Base-by-base conservation (phyloP, 2,113 vertebrate species). In the Argyrosomus japonicus region DNA sequence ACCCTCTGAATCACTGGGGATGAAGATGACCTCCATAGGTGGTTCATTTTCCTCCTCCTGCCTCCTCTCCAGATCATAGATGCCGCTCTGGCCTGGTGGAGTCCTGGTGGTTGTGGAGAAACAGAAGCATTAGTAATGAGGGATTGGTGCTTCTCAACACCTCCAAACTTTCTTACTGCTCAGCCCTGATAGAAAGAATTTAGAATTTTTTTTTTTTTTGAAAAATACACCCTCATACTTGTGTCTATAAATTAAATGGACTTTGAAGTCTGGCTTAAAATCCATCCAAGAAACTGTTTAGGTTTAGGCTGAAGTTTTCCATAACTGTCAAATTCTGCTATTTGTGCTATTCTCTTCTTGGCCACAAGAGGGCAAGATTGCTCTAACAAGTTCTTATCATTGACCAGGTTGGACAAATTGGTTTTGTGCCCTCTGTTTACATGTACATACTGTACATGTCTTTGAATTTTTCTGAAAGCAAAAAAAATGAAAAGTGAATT, bases 1-100 rank as follows among this genome's bases (percentile, higher is more conserved):
- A 95, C 94, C 95, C 0, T 94, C 94, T 68, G 92, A 76, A 68
- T 86, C 67, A 11, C 13, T 67, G 50, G 85, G 84, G 75, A 94
- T 63, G 79, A 88, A 0, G 48, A 92, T 68, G 62, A 63, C 29
- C 29, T 88, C 68, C 18, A 76, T 1, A 0, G 58, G 63, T 10
- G 51, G 29, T 54, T 83, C 81, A 8, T 62, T 25, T 15, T 90
- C 88, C 18, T 81, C 81, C 3, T 82, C 80, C 64, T 81, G 86
- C 54, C 58, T 77, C 45, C 68, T 77, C 53, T 87, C 90, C 61
- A 88, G 67, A 60, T 92, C 90, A 85, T 87, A 90, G 73, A 63
- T 83, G 57, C 45, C 78, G 8, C 36, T 75, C 36, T 74, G 86
- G 53, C 56, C 88, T 9, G 88, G 82, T 21, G 88, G 75, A 62